These are phyloP conservation scores for Notolabrus celidotus DNA, from an alignment of 2,797 vertebrate species.

Conservation along the genomic window DNA sequence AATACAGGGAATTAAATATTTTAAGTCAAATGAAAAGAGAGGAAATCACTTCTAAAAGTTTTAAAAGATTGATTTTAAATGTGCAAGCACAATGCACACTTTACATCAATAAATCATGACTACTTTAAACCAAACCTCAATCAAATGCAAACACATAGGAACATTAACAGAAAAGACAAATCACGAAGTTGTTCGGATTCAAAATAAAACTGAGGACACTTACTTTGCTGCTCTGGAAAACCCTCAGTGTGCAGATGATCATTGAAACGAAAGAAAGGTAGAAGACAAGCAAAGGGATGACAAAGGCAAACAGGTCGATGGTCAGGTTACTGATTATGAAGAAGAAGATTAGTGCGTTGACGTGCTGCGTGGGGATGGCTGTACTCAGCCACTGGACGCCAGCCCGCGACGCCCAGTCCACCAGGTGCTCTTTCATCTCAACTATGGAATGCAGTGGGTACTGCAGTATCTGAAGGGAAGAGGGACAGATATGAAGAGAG, in stretches of 20 bases:
- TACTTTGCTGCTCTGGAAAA: constrained; percentile 96
- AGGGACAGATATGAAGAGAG: neutral
- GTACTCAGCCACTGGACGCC: constrained; percentile 98
- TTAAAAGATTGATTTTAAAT: neutral
- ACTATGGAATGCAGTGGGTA: constrained; percentile 91
- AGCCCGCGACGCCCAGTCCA: constrained; percentile 94
- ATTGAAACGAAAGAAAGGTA: constrained; percentile 97
- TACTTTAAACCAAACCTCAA: no score
- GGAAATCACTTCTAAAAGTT: neutral
- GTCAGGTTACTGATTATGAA: constrained; percentile 98
- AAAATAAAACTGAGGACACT: neutral
- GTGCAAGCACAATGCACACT: no score
- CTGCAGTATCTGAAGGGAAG: constrained; percentile 88
- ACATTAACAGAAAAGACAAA: neutral
- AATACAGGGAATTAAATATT: neutral
- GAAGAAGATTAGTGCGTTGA: constrained; percentile 98
- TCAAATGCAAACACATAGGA: neutral
- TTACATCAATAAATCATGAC: no score
- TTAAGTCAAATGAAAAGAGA: no score
- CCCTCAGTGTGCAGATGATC: constrained; percentile 96
- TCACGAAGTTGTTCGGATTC: neutral
- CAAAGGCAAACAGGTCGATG: constrained; percentile 93
- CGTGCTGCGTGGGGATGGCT: constrained; percentile 94
- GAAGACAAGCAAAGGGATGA: constrained; percentile 95
- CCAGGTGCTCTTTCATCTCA: constrained; percentile 94